A percentile compares a stretch with the other conserved stretches of the same genome.
These are phyloP conservation scores for Triplophysa yarkandensis DNA, from an alignment of 2,797 vertebrate species.

Conservation along the genomic window DNA sequence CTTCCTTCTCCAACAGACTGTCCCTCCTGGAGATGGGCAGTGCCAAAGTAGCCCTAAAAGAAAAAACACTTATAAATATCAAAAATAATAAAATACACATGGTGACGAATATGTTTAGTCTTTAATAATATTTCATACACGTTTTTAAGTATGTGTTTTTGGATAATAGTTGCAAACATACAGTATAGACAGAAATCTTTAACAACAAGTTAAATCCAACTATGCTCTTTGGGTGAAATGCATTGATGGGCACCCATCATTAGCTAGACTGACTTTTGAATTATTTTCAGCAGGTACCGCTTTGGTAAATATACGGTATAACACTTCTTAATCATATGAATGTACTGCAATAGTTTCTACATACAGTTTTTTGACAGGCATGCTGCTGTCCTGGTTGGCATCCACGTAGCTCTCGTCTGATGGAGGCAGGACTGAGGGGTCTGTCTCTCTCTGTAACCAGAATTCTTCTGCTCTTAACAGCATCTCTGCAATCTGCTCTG, in stretches of 20 bases:
- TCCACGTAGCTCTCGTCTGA: conserved; percentile 84
- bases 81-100: no score
- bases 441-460: conserved; percentile 80
- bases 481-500: conserved; percentile 83
- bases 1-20: conserved; percentile 91
- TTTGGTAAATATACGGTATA: background rate
- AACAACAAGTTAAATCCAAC: no score
- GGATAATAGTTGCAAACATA: no score
- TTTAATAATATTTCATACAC: no score
- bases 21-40: conserved; percentile 91
- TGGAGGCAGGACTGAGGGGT: conserved; percentile 69
- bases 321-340: background rate
- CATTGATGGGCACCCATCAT: no score
- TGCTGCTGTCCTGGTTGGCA: conserved; percentile 75
- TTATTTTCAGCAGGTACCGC: no score
- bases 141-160: no score
- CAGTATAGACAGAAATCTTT: no score
- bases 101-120: no score
- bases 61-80: no score
- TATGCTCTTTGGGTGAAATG: no score
- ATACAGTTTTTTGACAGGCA: conserved; percentile 85
- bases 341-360: conserved; percentile 62
- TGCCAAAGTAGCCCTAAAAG: conserved; percentile 78
- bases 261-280: no score
- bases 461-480: conserved; percentile 83